Conservation (phyloP, 2,888 invertebrate species). For the Teleiodes luculella region DNA sequence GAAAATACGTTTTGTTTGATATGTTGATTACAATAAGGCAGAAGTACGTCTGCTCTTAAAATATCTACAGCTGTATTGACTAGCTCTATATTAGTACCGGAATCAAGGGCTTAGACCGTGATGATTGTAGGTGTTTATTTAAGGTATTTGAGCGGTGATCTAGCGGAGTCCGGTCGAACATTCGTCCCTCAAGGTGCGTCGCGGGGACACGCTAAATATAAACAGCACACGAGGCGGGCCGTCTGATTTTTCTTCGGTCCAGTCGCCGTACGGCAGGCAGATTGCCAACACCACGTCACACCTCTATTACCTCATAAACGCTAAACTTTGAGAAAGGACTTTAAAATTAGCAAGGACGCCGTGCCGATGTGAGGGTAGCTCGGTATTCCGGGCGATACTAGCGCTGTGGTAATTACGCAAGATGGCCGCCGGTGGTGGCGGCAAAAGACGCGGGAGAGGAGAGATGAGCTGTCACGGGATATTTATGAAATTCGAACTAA, state of each 20-base stretch:
- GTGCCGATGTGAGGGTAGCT: constrained; percentile 36
- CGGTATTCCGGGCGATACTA: constrained; percentile 15
- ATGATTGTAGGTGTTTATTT: background rate
- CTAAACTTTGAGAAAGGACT: constrained; percentile 73
- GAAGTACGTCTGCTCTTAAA: too few relatives aligned
- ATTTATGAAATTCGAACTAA: constrained; percentile 77
- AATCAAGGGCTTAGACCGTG: background rate
- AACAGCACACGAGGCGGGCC: constrained; percentile 46
- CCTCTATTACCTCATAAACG: constrained; percentile 71
- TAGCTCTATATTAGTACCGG: too few relatives aligned
- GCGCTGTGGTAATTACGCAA: constrained; percentile 56
- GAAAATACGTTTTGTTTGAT: too few relatives aligned
- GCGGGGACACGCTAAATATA: constrained; percentile 56
- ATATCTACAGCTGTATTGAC: too few relatives aligned
- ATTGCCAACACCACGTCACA: constrained; percentile 70
- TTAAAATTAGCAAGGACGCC: constrained; percentile 76
- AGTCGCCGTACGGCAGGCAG: constrained; percentile 71
- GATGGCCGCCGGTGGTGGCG: constrained; percentile 60
- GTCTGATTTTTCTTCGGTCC: constrained; percentile 60
- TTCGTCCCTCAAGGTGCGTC: constrained; percentile 63
- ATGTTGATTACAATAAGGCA: too few relatives aligned
- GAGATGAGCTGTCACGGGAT: constrained; percentile 76
- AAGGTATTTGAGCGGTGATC: constrained; percentile 14
- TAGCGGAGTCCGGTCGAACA: constrained; percentile 35
- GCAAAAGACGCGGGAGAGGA: constrained; percentile 69